Conservation (phyloP, 2,888 invertebrate genomes). For the Willowsia nigromaculata region DNA sequence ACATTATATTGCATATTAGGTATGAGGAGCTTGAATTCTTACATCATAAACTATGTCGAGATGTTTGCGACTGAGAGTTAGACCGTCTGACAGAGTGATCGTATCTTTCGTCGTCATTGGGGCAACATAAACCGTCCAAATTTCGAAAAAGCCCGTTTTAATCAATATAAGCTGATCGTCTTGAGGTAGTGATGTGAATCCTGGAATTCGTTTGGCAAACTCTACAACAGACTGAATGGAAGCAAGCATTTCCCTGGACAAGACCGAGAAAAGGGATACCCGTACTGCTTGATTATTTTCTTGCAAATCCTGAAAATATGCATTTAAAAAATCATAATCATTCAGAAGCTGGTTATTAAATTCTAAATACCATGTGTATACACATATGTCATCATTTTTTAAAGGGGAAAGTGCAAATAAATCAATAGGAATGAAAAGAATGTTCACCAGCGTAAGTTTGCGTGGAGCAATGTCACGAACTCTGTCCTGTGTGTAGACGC, state of each 20-base stretch:
- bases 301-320: conserved; percentile 76
- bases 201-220: conserved; percentile 95
- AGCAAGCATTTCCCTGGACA: conserved; percentile 92
- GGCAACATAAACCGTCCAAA: conserved; percentile 94
- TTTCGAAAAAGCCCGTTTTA: conserved; percentile 97
- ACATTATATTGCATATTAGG: background rate
- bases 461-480: conserved; percentile 78
- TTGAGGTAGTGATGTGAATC: conserved; percentile 93
- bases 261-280: conserved; percentile 93
- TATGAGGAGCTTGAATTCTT: conserved; percentile 79
- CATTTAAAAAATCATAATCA: background rate
- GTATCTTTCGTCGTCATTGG: conserved; percentile 86
- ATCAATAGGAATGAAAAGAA: background rate
- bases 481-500: conserved; percentile 92
- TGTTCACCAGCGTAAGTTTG: conserved; percentile 76
- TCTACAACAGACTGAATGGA: conserved; percentile 96
- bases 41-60: conserved; percentile 93
- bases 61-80: conserved; percentile 89
- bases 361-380: background rate
- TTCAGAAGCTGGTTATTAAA: background rate
- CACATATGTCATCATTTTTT: too few relatives aligned
- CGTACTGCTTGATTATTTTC: conserved; percentile 86
- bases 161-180: conserved; percentile 98
- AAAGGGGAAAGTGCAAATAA: background rate
- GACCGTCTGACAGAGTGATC: conserved; percentile 94